Evolutionary conservation across 2,888 invertebrate species (phyloP).

Genomic region (Ennomos erosarius): DNA sequence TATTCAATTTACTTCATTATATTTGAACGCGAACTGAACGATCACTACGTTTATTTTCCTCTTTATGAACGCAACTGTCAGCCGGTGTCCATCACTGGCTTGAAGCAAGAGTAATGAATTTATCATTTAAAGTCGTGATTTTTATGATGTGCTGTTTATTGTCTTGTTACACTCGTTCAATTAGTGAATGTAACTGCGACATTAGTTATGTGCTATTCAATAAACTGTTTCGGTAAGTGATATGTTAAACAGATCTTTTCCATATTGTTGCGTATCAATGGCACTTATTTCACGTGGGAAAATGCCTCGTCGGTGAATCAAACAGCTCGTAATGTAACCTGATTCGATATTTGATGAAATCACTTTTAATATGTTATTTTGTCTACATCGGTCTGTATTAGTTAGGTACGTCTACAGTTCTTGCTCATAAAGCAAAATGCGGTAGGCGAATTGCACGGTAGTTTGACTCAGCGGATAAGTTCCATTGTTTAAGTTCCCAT

Average conservation of each 20-base stretch:
- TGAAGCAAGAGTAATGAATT: constrained; percentile 37
- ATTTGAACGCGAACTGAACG: constrained; percentile 2
- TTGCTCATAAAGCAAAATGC: constrained; percentile 30
- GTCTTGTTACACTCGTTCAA: constrained; percentile 31
- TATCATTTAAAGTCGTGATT: constrained; percentile 26
- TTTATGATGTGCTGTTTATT: constrained; percentile 37
- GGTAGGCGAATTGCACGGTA: constrained; percentile 17
- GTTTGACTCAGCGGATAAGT: constrained; percentile 14
- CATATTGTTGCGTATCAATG: not conserved
- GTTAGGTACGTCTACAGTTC: constrained; percentile 47
- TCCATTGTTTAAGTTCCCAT: constrained; percentile 6
- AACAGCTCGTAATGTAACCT: constrained; percentile 47
- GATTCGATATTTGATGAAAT: constrained; percentile 43
- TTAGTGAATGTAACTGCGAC: constrained; percentile 41
- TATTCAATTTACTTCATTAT: constrained; percentile 21
- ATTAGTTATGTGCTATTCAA: constrained; percentile 30
- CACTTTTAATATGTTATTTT: constrained; percentile 44
- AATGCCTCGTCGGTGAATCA: constrained; percentile 43
- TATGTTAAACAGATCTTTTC: not conserved
- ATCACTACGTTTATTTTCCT: constrained; percentile 14
- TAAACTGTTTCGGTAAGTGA: constrained; percentile 36
- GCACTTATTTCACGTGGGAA: constrained; percentile 55
- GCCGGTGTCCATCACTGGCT: not conserved
- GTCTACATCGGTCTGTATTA: constrained; percentile 51
- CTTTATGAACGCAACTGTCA: constrained; percentile 19